These are phyloP conservation scores for Myiopsitta monachus DNA, from an alignment of 2,113 vertebrate genomes.

Conservation along the genomic window DNA sequence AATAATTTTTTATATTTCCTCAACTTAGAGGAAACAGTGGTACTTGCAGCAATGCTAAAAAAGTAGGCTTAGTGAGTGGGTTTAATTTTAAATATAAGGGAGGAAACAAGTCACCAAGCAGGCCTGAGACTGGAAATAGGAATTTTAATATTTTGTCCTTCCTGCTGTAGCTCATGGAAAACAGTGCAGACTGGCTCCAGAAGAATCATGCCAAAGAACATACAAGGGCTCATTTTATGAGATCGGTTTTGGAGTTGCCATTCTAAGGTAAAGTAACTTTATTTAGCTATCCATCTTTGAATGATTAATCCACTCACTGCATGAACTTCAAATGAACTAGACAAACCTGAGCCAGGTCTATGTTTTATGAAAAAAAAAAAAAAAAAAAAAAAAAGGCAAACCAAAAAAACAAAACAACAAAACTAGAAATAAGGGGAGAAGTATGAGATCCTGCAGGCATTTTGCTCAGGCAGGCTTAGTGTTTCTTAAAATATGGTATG, in stretches of 20 bases:
- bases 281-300: neutral
- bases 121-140: neutral
- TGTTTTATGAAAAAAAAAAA: neutral
- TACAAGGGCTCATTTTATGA: neutral
- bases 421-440: neutral
- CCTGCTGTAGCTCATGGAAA: neutral
- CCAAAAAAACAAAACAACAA: neutral
- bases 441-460: neutral
- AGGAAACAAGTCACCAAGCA: neutral
- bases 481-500: conserved; percentile 17
- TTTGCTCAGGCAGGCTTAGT: neutral
- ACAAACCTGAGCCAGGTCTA: neutral
- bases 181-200: neutral
- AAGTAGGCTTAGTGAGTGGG: neutral
- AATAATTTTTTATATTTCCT: neutral
- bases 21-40: neutral
- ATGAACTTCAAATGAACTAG: conserved; percentile 42
- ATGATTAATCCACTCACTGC: neutral
- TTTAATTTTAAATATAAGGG: neutral
- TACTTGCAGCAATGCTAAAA: neutral
- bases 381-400: no score
- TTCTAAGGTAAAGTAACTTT: conserved; percentile 7
- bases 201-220: neutral
- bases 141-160: neutral
- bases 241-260: neutral